phyloP scores from a whole-genome alignment of 2,888 invertebrate species.

The Dendrolimus houi region DNA sequence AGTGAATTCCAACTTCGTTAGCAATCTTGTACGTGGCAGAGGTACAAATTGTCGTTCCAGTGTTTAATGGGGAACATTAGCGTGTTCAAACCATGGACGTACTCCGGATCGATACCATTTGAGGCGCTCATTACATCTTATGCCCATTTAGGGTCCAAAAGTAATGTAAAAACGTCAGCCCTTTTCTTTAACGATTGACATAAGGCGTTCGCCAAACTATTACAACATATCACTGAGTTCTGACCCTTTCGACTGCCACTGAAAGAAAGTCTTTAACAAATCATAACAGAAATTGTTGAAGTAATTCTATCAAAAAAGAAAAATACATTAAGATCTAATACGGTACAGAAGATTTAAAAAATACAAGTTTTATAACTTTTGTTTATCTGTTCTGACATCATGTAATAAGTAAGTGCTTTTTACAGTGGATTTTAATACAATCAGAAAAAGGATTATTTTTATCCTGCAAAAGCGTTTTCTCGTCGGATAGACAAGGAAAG shows the following conservation, averaged over 20 bases:
- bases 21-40: constrained; percentile 31
- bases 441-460: too few species aligned
- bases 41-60: constrained; percentile 46
- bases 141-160: constrained; percentile 21
- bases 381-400: too few species aligned
- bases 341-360: too few species aligned
- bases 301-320: too few species aligned
- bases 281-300: too few species aligned
- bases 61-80: constrained; percentile 51
- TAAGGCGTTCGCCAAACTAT: constrained; percentile 29
- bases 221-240: constrained; percentile 7
- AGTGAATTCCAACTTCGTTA: constrained; percentile 11
- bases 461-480: too few species aligned
- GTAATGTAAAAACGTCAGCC: constrained; percentile 30
- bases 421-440: too few species aligned
- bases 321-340: too few species aligned
- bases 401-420: too few species aligned
- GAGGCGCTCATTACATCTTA: constrained; percentile 45
- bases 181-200: constrained; percentile 40
- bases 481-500: too few species aligned
- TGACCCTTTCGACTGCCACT: not conserved
- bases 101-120: constrained; percentile 36
- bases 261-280: too few species aligned
- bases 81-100: constrained; percentile 31
- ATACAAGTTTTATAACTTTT: too few species aligned